Evolutionary conservation across 2,113 vertebrate species (phyloP).

Genomic region (human (Homo sapiens)): DNA sequence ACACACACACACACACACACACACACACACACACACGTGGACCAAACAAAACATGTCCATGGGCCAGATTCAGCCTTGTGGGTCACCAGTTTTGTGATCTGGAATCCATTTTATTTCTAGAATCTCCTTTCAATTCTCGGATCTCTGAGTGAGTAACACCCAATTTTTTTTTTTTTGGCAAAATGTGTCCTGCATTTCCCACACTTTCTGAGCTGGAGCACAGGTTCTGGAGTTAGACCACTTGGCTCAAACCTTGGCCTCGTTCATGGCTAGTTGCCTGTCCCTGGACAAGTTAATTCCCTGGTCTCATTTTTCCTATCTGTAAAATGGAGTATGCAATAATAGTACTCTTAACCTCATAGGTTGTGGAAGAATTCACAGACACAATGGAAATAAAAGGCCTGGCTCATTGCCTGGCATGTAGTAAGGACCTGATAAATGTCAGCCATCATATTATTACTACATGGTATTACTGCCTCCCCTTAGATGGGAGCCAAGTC

Average conservation of each 20-base stretch:
- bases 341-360: not conserved
- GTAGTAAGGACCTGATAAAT: not conserved
- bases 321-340: not conserved
- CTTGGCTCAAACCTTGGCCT: not conserved
- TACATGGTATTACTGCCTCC: not conserved
- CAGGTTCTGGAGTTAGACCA: not conserved
- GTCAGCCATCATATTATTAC: not conserved
- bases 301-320: not conserved
- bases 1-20: no score
- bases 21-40: rapidly evolving
- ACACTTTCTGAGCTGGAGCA: not conserved
- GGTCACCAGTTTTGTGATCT: not conserved
- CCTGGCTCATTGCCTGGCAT: not conserved
- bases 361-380: not conserved
- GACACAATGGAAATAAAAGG: not conserved
- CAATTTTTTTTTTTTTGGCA: not conserved
- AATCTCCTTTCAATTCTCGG: not conserved
- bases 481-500: not conserved
- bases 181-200: not conserved
- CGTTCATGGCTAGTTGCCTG: not conserved
- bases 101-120: not conserved
- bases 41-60: not conserved
- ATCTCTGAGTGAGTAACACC: not conserved
- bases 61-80: not conserved
- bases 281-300: not conserved